phyloP scores from a whole-genome alignment of 2,888 invertebrate species.

The Tetheella fluctuosa region DNA sequence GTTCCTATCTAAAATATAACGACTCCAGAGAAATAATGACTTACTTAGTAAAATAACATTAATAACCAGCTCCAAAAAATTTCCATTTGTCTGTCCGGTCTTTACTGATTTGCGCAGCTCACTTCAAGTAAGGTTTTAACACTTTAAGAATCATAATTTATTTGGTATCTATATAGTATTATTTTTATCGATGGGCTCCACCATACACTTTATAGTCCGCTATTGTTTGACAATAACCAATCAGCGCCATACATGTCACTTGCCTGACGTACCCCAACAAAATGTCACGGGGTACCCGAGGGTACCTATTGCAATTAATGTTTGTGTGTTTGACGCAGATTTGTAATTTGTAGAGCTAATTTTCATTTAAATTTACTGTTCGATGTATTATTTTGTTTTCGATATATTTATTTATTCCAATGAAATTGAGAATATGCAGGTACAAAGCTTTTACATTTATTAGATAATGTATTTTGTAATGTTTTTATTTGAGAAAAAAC shows the following conservation, averaged over 20 bases:
- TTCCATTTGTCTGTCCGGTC: too few species aligned
- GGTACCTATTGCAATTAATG: conserved; percentile 39
- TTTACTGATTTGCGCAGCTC: too few species aligned
- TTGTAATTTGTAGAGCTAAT: background rate
- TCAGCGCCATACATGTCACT: conserved; percentile 75
- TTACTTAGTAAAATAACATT: too few species aligned
- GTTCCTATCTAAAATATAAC: too few species aligned
- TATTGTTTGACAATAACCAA: conserved; percentile 80
- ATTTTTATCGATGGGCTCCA: conserved; percentile 6
- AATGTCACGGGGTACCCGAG: conserved; percentile 36
- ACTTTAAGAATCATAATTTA: background rate
- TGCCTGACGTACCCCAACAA: conserved; percentile 65
- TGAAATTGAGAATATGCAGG: too few species aligned
- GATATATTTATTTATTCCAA: too few species aligned
- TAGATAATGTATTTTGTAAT: too few species aligned
- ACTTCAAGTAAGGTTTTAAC: conserved; percentile 17
- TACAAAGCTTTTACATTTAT: too few species aligned
- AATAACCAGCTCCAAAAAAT: too few species aligned
- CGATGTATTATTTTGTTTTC: background rate
- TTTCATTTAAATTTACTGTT: background rate
- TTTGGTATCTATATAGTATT: background rate
- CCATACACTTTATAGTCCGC: conserved; percentile 55
- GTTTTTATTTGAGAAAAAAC: too few species aligned
- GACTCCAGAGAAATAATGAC: too few species aligned
- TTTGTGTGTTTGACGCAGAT: conserved; percentile 29